Evolutionary conservation across 2,888 invertebrate genomes (phyloP).

Genomic region (Erannis defoliaria): DNA sequence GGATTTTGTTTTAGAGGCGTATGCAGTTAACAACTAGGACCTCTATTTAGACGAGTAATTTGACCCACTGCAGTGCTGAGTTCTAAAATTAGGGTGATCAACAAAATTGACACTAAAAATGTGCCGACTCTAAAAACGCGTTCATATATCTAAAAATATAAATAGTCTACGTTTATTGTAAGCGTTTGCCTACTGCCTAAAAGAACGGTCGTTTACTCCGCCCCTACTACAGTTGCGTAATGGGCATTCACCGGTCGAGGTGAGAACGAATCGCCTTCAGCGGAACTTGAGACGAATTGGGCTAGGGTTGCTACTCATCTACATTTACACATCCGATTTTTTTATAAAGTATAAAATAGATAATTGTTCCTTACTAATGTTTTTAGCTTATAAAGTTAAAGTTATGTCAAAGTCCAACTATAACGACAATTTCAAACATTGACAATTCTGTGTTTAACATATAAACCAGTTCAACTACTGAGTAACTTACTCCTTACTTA

Average conservation of each 20-base stretch:
- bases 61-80: background rate
- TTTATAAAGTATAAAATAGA: too few species aligned
- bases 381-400: too few species aligned
- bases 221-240: constrained; percentile 26
- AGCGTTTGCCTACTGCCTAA: constrained; percentile 26
- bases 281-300: constrained; percentile 25
- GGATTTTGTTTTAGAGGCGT: background rate
- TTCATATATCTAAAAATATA: constrained; percentile 20
- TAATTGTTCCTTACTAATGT: too few species aligned
- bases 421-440: too few species aligned
- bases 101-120: constrained; percentile 17
- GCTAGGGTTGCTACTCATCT: constrained; percentile 12
- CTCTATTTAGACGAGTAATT: too few species aligned
- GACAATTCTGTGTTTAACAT: too few species aligned
- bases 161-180: constrained; percentile 21
- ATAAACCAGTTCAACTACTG: too few species aligned
- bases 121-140: constrained; percentile 5
- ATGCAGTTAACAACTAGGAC: too few species aligned
- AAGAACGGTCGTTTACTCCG: constrained; percentile 23
- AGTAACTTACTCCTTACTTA: too few species aligned
- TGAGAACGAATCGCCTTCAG: constrained; percentile 22
- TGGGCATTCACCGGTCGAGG: constrained; percentile 13
- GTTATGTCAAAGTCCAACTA: too few species aligned
- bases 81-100: background rate
- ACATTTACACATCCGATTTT: too few species aligned